Base-by-base conservation (phyloP, 2,888 invertebrate genomes). In the Andrena fulva region DNA sequence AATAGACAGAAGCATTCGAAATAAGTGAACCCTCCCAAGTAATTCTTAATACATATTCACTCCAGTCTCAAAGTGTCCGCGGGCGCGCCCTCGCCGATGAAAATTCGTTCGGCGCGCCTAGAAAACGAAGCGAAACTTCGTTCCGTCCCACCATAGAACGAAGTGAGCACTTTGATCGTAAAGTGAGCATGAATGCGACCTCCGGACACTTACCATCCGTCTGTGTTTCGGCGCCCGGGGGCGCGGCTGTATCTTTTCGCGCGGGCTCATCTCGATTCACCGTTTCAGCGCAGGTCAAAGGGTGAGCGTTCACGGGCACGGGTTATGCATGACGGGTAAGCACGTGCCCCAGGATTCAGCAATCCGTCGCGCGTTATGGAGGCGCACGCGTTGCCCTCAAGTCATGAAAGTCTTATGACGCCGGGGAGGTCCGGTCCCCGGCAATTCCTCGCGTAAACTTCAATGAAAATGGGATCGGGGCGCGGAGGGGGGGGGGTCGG, bases 341-440 rank as follows among this genome's bases (percentile, higher is more conserved):
- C 81, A 68, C 60, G 78, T 67, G 72, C 70, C 60, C 72, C 83
- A 66, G 20, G 63, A 48, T 52, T 75, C 76, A 42, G 82, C 85
- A 79, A 80, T 82, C 73, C 76, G 69, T 76, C 50, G 59, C 66
- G 59, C 64, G 77, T 82, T 82, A 70, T 72, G 62, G 67, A 66
- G 62, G 54, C 52, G 56, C 77, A 42, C 68, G 68, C 71, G 59
- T 70, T 66, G 81, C 81, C 84, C 79, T 16, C 62, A 24, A 80
- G 85, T 88, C 89, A 85, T 91, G 89, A 89, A 91, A 90, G 75
- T 86, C 86, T 90, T 88, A 90, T 87, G 87, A 85, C 85, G 56
- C 48, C 76, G 29, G 68, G 77, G 73, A 77, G 82, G 76, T 77
- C 77, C 78, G 69, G 63, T 50, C 62, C 16, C 77, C 66, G 50